Conservation (phyloP, 2,113 vertebrate species). For the Lampris megalopsis region DNA sequence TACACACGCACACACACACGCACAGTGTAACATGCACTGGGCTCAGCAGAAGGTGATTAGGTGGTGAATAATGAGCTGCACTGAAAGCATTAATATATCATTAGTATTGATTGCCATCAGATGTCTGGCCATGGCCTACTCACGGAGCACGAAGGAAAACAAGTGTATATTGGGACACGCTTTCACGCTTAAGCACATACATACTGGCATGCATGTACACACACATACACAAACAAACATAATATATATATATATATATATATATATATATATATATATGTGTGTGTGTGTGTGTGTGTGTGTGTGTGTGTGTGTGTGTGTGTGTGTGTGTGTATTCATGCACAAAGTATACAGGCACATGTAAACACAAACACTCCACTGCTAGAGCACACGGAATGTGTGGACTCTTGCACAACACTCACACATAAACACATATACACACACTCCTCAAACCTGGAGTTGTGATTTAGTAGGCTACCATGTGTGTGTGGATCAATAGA, state of each 20-base stretch:
- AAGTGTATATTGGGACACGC: too few species aligned
- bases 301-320: neutral
- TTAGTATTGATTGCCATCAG: too few species aligned
- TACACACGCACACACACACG: too few species aligned
- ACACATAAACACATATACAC: constrained; percentile 28
- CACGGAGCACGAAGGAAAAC: too few species aligned
- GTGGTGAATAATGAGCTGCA: too few species aligned
- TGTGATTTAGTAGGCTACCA: constrained; percentile 71
- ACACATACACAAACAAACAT: constrained; percentile 13
- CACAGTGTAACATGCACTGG: too few species aligned
- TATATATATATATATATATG: neutral
- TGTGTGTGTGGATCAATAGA: constrained; percentile 68
- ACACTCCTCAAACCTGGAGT: constrained; percentile 62
- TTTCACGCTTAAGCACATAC: constrained; percentile 24
- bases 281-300: too few species aligned
- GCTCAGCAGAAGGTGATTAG: too few species aligned
- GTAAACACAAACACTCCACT: constrained; percentile 50
- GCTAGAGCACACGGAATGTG: constrained; percentile 37
- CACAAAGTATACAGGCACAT: constrained; percentile 26
- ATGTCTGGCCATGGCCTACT: too few species aligned
- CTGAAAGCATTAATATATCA: too few species aligned
- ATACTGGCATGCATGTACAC: neutral
- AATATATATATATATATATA: too few species aligned
- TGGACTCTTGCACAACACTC: constrained; percentile 12
- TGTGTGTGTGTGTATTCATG: neutral